Conservation (phyloP, 23 tunicate genomes). For the Corella eumyota region DNA sequence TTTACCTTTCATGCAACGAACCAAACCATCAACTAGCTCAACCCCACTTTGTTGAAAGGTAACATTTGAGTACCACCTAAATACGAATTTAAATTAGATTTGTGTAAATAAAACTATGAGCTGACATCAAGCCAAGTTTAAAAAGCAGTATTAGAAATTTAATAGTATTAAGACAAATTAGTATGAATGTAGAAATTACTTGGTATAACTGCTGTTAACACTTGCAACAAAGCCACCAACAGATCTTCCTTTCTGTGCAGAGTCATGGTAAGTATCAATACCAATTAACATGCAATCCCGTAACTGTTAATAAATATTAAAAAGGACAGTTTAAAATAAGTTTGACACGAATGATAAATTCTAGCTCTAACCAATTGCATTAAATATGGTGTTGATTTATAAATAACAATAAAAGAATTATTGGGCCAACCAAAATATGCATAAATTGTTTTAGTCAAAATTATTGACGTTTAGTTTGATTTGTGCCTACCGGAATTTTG, state of each 20-base stretch:
- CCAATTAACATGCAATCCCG: slow-evolving; percentile 72
- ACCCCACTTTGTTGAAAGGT: slow-evolving; percentile 67
- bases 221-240: slow-evolving; percentile 91
- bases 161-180: not conserved
- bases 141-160: not conserved
- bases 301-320: slow-evolving; percentile 25
- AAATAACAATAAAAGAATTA: too few relatives aligned
- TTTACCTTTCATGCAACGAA: slow-evolving; percentile 65
- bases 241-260: slow-evolving; percentile 58
- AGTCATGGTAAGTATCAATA: slow-evolving; percentile 90
- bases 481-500: slow-evolving; percentile 69
- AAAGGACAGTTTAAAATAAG: too few relatives aligned
- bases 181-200: too few relatives aligned
- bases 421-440: too few relatives aligned
- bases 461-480: too few relatives aligned
- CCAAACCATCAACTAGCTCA: slow-evolving; percentile 67
- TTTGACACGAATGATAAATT: too few relatives aligned
- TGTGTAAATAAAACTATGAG: not conserved
- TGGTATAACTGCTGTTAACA: slow-evolving; percentile 47
- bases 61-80: slow-evolving; percentile 78
- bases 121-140: not conserved
- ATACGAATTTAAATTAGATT: not conserved
- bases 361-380: too few relatives aligned
- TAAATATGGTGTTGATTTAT: too few relatives aligned
- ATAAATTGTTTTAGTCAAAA: too few relatives aligned